Percentiles rank a stretch among this genome's conserved stretches.
Conservation (phyloP, 30 jellyfish, hydroid and myxozoan species). For the Cassiopea andromeda region DNA sequence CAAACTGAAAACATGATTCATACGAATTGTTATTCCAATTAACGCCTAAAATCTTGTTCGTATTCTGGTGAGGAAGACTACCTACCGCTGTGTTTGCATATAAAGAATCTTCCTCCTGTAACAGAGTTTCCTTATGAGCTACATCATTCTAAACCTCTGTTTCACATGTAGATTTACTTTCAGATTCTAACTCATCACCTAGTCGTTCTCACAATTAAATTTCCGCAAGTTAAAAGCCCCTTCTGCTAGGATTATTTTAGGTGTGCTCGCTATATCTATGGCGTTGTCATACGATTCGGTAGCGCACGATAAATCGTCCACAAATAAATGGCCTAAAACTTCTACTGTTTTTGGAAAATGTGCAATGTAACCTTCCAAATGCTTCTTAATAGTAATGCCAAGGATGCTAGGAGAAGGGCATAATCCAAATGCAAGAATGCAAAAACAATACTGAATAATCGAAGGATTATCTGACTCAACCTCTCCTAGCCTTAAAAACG, state of each 20-base stretch:
- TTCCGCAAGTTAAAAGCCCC: slow-evolving; percentile 46
- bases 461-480: no score
- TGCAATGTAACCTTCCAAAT: slow-evolving; percentile 13
- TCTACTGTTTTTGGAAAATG: slow-evolving; percentile 16
- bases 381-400: slow-evolving; percentile 37
- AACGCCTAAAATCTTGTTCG: background rate
- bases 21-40: slow-evolving; percentile 5
- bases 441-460: no score
- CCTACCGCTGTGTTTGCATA: background rate
- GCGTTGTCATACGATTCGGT: slow-evolving; percentile 10
- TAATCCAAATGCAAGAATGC: no score
- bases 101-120: background rate
- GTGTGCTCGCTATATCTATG: slow-evolving; percentile 9
- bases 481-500: no score
- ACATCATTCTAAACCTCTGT: background rate
- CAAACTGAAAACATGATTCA: slow-evolving; percentile 8
- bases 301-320: slow-evolving; percentile 45
- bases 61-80: background rate
- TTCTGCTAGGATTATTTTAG: slow-evolving; percentile 11
- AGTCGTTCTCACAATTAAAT: slow-evolving; percentile 22
- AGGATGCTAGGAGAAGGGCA: slow-evolving; percentile 36
- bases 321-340: slow-evolving; percentile 9
- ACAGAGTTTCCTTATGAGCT: background rate
- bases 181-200: slow-evolving; percentile 6
- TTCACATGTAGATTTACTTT: background rate